Percentiles rank a stretch among this genome's conserved stretches.
Evolutionary conservation across 2,888 invertebrate genomes (phyloP).

Genomic region (Eledone cirrhosa): DNA sequence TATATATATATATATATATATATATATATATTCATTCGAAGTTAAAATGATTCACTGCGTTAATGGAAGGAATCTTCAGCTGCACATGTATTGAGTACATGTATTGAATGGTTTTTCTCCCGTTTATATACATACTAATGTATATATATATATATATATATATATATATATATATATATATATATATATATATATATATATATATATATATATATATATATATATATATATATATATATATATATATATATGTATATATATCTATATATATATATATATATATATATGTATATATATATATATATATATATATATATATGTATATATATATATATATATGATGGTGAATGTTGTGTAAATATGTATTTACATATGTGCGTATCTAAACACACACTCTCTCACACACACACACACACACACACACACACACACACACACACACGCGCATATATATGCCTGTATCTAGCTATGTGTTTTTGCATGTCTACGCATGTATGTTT

Average conservation of each 20-base stretch:
- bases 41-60: too few species aligned
- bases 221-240: neutral
- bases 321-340: neutral
- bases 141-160: constrained; percentile 70
- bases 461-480: too few species aligned
- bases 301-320: neutral
- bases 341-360: neutral
- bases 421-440: too few species aligned
- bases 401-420: neutral
- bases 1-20: too few species aligned
- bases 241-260: neutral
- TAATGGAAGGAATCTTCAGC: too few species aligned
- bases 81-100: too few species aligned
- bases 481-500: too few species aligned
- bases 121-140: neutral
- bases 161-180: constrained; percentile 71
- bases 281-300: constrained; percentile 4
- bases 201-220: constrained; percentile 26
- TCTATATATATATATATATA: neutral
- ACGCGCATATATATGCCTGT: too few species aligned
- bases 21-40: too few species aligned
- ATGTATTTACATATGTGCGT: neutral
- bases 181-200: constrained; percentile 22
- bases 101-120: neutral
- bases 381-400: neutral